Evolutionary conservation across 2,888 invertebrate genomes (phyloP), one percentile per base, ranked within the genome.

Genomic region (Chymomyza amoena): DNA sequence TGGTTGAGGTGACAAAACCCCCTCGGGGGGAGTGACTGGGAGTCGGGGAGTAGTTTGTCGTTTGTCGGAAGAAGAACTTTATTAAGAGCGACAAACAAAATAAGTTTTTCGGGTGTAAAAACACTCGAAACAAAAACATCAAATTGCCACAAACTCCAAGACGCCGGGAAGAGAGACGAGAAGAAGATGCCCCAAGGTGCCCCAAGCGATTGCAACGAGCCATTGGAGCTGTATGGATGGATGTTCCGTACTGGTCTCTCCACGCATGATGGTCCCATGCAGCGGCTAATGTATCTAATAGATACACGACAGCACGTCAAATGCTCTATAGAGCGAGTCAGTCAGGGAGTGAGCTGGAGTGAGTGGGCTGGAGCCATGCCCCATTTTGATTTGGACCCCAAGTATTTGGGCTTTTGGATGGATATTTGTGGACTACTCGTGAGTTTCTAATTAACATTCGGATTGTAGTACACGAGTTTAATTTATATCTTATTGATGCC

Each of bases 401-500:
- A 13, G 39, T 13, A 45, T 13, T 45, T 13, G 20, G 15, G 54
- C 13, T 5, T 18, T 13, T 16, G 54, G 15, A n/a, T 52, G 52
- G 6, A n/a, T 54, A n/a, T 20, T 60, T 52, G 66, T 28, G 51
- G 45, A 20, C 59, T 70, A 68, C 69, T 70, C 88, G 89, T 87
- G 89, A 82, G 77, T 80, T 75, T 86, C 87, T 80, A 89, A 88
- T 88, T 88, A 88, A 87, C 88, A 86, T 81, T 74, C 75, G 80
- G 73, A 84, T 89, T 85, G 77, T 81, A 85, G 79, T 87, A 85
- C 87, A 84, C 73, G 81, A 72, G 70, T 86, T 89, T 89, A 87
- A 89, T 89, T 87, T 87, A 87, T 87, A 89, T 75, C 87, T 76
- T 87, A 87, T 85, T 85, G 85, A 85, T 85, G 89, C 86, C 84